Evolutionary conservation across 2,797 vertebrate genomes (phyloP).

Genomic region (Hephaestus fuliginosus): DNA sequence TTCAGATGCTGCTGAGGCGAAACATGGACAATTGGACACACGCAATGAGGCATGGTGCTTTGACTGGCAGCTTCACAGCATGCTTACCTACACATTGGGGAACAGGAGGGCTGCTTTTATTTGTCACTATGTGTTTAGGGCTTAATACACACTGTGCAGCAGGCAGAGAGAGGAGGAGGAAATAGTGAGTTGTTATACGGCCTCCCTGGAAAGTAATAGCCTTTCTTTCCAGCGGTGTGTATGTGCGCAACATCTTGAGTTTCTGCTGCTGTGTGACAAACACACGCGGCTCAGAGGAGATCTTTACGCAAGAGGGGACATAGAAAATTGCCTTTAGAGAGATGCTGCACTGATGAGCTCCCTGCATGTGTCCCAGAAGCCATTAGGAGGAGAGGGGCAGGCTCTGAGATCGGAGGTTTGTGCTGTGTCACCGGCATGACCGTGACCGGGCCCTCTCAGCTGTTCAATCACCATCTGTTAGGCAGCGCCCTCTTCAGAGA

Average conservation of each 20-base stretch:
- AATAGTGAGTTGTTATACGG: slow-evolving; percentile 46
- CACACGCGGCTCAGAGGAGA: slow-evolving; percentile 62
- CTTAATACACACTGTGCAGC: slow-evolving; percentile 38
- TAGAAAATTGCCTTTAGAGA: slow-evolving; percentile 77
- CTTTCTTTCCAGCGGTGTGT: slow-evolving; percentile 50
- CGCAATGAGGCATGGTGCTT: slow-evolving; percentile 38
- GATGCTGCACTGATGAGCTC: slow-evolving; percentile 76
- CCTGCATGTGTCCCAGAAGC: slow-evolving; percentile 69
- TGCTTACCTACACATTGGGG: slow-evolving; percentile 30
- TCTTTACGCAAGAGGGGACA: slow-evolving; percentile 77
- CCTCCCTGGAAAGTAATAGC: slow-evolving; percentile 57
- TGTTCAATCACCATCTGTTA: slow-evolving; percentile 62
- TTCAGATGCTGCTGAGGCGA: slow-evolving; percentile 41
- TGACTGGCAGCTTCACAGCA: slow-evolving; percentile 56
- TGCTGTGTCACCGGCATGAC: slow-evolving; percentile 62
- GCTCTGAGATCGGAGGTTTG: slow-evolving; percentile 36
- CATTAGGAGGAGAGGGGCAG: slow-evolving; percentile 68
- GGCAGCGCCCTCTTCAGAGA: slow-evolving; percentile 45
- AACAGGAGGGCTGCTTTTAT: slow-evolving; percentile 50
- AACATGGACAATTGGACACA: slow-evolving; percentile 55
- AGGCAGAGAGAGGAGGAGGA: slow-evolving; percentile 9
- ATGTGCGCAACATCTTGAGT: slow-evolving; percentile 50
- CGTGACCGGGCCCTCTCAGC: slow-evolving; percentile 43
- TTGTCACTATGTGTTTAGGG: slow-evolving; percentile 56
- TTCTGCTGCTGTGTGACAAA: slow-evolving; percentile 65